Evolutionary conservation across 2,888 invertebrate species (phyloP).

Genomic region (Pyrochroa serraticornis): DNA sequence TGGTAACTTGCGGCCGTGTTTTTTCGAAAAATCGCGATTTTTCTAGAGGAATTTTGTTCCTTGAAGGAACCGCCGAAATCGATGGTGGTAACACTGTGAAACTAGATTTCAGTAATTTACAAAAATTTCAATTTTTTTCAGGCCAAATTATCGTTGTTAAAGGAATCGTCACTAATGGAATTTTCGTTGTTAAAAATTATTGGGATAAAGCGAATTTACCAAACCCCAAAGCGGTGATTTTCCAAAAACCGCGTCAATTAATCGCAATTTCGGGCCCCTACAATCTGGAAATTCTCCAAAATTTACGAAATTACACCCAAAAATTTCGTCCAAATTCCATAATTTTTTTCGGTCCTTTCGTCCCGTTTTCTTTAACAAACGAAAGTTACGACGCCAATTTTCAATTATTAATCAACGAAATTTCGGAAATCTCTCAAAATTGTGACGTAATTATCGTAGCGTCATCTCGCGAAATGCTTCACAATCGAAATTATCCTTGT

Average conservation of each 20-base stretch:
- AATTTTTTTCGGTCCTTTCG: conserved; percentile 83
- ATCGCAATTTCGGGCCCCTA: conserved; percentile 85
- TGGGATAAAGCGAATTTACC: too few species aligned
- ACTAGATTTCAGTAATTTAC: too few species aligned
- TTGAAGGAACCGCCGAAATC: not conserved
- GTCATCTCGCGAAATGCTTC: conserved; percentile 77
- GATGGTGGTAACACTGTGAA: too few species aligned
- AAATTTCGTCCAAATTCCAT: conserved; percentile 77
- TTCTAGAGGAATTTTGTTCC: not conserved
- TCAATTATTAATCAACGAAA: conserved; percentile 70
- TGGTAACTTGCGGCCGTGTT: too few species aligned
- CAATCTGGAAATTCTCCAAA: conserved; percentile 81
- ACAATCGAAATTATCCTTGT: conserved; percentile 82
- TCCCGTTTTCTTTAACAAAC: conserved; percentile 66
- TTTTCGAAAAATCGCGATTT: too few species aligned
- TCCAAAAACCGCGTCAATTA: conserved; percentile 57
- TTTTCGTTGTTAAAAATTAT: too few species aligned
- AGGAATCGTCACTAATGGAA: too few species aligned
- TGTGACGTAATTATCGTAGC: conserved; percentile 64
- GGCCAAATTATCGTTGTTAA: too few species aligned
- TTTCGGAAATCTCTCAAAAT: conserved; percentile 59
- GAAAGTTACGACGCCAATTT: conserved; percentile 78
- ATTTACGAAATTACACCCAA: conserved; percentile 72
- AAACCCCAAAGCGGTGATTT: too few species aligned
- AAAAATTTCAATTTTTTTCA: too few species aligned